Conservation (phyloP, 2,113 vertebrate genomes). For the Cyanoliseus patagonus region DNA sequence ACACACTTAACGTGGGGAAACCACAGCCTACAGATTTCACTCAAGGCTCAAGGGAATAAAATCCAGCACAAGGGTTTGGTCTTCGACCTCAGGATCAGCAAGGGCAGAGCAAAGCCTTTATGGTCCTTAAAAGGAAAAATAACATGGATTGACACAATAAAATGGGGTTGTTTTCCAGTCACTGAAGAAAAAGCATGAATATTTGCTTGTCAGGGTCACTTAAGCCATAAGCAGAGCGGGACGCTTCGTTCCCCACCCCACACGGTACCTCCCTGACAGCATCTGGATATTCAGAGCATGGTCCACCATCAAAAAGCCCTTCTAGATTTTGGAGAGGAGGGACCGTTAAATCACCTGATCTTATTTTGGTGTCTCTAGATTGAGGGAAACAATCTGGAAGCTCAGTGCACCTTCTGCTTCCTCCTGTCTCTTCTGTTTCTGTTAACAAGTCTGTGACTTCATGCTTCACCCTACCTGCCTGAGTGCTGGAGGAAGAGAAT, state of each 20-base stretch:
- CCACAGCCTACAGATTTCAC: neutral
- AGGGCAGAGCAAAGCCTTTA: neutral
- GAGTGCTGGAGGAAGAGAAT: rapidly evolving
- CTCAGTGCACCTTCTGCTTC: neutral
- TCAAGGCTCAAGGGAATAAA: neutral
- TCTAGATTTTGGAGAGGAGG: neutral
- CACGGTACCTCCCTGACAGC: rapidly evolving
- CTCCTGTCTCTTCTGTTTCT: neutral
- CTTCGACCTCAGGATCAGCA: neutral
- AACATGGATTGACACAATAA: rapidly evolving
- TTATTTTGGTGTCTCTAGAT: neutral
- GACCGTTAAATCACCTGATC: neutral
- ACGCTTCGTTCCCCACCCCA: rapidly evolving
- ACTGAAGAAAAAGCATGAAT: neutral
- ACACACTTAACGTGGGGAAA: neutral
- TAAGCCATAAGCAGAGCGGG: rapidly evolving
- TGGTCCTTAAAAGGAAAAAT: neutral
- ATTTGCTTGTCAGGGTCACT: neutral
- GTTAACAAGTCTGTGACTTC: neutral
- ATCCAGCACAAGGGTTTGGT: neutral
- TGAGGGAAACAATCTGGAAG: neutral
- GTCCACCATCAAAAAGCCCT: neutral
- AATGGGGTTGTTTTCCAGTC: neutral
- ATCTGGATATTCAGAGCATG: neutral
- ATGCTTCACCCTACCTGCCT: neutral